Conservation (phyloP, 2,113 vertebrate species). For the Notarius quadriscutis region DNA sequence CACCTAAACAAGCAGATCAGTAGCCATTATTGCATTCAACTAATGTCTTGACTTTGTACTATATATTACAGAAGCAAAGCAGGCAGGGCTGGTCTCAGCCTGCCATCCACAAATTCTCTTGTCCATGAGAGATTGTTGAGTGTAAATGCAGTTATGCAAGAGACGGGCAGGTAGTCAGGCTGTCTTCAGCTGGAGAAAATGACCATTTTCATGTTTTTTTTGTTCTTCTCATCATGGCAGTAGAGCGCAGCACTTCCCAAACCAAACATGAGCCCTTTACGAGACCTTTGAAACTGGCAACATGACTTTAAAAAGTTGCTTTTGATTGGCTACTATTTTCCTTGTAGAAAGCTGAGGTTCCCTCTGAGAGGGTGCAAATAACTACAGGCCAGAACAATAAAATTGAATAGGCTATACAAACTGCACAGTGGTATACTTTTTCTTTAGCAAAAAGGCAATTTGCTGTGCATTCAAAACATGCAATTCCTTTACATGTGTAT, state of each 20-base stretch:
- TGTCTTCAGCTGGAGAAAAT: background rate
- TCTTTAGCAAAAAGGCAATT: slow-evolving; percentile 37
- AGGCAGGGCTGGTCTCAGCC: slow-evolving; percentile 50
- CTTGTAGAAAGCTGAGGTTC: slow-evolving; percentile 3
- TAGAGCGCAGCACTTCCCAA: slow-evolving; percentile 32
- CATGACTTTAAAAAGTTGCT: slow-evolving; percentile 6
- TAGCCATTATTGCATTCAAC: slow-evolving; percentile 64
- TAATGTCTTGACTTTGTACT: slow-evolving; percentile 60
- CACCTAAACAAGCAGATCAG: slow-evolving; percentile 68
- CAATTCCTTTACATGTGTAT: slow-evolving; percentile 27
- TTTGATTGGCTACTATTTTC: background rate
- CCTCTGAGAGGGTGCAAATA: slow-evolving; percentile 13
- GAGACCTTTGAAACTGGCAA: background rate
- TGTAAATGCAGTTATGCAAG: slow-evolving; percentile 30
- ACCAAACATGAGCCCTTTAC: slow-evolving; percentile 31
- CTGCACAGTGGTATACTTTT: background rate
- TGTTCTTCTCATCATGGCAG: background rate
- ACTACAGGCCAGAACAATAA: slow-evolving; percentile 32
- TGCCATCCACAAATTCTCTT: slow-evolving; percentile 53
- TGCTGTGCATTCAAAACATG: slow-evolving; percentile 30
- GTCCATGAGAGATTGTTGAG: slow-evolving; percentile 32
- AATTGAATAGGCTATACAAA: slow-evolving; percentile 34
- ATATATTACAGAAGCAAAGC: slow-evolving; percentile 57
- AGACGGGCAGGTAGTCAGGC: background rate
- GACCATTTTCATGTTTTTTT: background rate